Conservation (phyloP, 1,140 invertebrate species). For the Lethocerus indicus region DNA sequence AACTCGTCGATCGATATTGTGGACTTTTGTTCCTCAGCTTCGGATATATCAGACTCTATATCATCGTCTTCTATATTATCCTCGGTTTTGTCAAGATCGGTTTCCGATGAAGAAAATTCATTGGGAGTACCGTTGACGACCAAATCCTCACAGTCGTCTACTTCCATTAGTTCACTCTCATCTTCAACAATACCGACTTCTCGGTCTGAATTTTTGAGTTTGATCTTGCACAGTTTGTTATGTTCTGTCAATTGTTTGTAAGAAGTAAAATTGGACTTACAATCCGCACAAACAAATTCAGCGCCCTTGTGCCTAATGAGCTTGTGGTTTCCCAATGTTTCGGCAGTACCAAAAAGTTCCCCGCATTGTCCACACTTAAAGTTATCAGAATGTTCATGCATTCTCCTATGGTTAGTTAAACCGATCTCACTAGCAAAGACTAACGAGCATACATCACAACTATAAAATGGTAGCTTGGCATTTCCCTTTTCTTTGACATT, state of each 20-base stretch:
- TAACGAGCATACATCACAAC: constrained; percentile 12
- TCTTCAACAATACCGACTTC: background rate
- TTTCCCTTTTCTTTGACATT: constrained; percentile 14
- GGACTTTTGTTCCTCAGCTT: too few relatives aligned
- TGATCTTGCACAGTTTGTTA: constrained; percentile 11
- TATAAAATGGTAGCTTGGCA: constrained; percentile 10
- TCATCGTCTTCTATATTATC: constrained; percentile 15
- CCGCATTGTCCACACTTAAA: constrained; percentile 15
- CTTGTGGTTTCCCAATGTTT: constrained; percentile 2
- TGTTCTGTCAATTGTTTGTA: constrained; percentile 7
- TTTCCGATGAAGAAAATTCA: too few relatives aligned
- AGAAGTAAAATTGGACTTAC: constrained; percentile 11
- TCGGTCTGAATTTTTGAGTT: constrained; percentile 13
- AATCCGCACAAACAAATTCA: constrained; percentile 14
- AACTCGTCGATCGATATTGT: too few relatives aligned
- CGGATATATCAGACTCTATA: too few relatives aligned
- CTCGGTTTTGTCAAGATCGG: too few relatives aligned
- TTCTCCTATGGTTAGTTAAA: constrained; percentile 12
- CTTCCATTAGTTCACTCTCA: constrained; percentile 15
- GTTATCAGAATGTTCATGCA: constrained; percentile 10
- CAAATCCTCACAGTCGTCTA: too few relatives aligned
- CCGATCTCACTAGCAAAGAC: constrained; percentile 14
- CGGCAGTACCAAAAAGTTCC: constrained; percentile 9
- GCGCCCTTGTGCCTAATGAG: constrained; percentile 7
- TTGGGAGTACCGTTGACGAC: too few relatives aligned